These are phyloP conservation scores for Thalassoma bifasciatum DNA, from an alignment of 2,113 vertebrate genomes.

Conservation along the genomic window DNA sequence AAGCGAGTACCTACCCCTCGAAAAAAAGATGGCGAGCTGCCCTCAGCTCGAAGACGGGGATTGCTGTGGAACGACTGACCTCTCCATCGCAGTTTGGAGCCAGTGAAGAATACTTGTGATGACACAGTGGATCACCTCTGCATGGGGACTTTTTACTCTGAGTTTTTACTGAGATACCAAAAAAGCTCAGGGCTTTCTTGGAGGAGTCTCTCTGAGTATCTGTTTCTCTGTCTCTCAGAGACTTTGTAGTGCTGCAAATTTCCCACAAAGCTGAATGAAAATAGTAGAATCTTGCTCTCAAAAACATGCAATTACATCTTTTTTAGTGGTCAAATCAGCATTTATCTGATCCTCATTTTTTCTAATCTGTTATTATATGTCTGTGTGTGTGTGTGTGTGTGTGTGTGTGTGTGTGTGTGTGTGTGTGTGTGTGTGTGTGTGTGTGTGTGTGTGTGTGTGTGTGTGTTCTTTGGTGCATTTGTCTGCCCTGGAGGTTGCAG, in stretches of 20 bases:
- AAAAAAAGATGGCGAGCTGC: conserved; percentile 26
- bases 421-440: conserved; percentile 23
- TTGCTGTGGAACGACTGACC: conserved; percentile 34
- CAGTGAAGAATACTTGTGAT: conserved; percentile 24
- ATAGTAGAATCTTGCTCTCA: conserved; percentile 14
- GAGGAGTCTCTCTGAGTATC: not conserved
- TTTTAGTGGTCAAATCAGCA: conserved; percentile 46
- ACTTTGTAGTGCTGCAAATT: not conserved
- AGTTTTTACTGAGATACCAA: not conserved
- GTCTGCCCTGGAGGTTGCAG: conserved; percentile 61
- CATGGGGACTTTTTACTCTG: not conserved
- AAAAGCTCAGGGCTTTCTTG: not conserved
- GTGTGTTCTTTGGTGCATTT: conserved; percentile 25
- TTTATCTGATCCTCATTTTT: conserved; percentile 42
- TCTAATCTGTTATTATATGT: conserved; percentile 53
- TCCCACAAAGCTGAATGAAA: conserved; percentile 30
- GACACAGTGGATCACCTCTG: conserved; percentile 17
- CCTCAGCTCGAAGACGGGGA: conserved; percentile 39
- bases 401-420: conserved; percentile 23
- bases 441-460: conserved; percentile 23
- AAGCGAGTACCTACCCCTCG: conserved; percentile 9
- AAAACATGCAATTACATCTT: conserved; percentile 31
- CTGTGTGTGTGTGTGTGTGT: conserved; percentile 27
- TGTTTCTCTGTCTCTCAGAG: not conserved
- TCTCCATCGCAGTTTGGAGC: not conserved